Conservation (phyloP, 2,888 invertebrate genomes). For the Tinea pellionella region DNA sequence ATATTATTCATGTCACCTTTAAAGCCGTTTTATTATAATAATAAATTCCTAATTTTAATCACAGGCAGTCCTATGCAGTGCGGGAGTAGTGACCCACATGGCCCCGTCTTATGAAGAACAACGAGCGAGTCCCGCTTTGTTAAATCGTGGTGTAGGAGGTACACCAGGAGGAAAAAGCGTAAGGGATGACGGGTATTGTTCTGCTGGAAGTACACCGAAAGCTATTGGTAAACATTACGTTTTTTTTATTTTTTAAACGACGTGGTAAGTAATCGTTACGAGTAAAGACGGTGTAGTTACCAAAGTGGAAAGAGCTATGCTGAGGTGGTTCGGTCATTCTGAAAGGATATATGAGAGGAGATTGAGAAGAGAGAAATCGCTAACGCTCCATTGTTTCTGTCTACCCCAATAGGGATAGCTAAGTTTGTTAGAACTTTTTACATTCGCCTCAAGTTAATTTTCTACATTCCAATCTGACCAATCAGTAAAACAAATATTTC, state of each 20-base stretch:
- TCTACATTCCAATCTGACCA: neutral
- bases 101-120: slow-evolving; percentile 61
- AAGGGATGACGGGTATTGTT: slow-evolving; percentile 75
- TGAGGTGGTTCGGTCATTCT: too few species aligned
- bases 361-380: too few species aligned
- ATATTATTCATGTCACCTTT: too few species aligned
- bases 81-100: slow-evolving; percentile 48
- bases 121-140: slow-evolving; percentile 51
- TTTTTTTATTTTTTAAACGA: neutral
- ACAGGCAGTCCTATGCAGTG: slow-evolving; percentile 45
- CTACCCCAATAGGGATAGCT: too few species aligned
- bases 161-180: slow-evolving; percentile 57
- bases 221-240: slow-evolving; percentile 67
- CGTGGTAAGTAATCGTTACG: neutral
- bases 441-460: neutral
- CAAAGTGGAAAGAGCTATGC: too few species aligned
- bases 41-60: neutral
- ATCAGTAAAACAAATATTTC: neutral
- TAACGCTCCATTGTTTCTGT: too few species aligned
- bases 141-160: slow-evolving; percentile 39
- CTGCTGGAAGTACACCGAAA: slow-evolving; percentile 74
- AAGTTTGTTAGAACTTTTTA: too few species aligned
- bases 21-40: too few species aligned
- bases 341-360: too few species aligned
- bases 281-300: too few species aligned